Conservation (phyloP, 2,888 invertebrate genomes). For the Eurytoma californica region DNA sequence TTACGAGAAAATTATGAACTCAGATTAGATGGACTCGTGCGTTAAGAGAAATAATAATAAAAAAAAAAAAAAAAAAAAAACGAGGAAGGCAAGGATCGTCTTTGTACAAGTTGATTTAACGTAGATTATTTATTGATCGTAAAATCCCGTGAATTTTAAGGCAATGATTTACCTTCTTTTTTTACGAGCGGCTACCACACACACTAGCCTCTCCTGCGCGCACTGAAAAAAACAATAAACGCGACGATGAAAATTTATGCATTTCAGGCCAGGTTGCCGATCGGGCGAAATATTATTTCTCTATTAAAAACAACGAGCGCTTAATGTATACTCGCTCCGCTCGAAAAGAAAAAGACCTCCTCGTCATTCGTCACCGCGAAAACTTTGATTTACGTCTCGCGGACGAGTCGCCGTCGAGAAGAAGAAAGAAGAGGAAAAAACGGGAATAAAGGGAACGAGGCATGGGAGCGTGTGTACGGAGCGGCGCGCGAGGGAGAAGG, state of each 20-base stretch:
- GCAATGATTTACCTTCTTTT: constrained; percentile 20
- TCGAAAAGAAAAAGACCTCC: not conserved
- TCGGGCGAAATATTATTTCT: constrained; percentile 27
- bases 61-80: no score
- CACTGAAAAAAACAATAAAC: not conserved
- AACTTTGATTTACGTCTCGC: constrained; percentile 29
- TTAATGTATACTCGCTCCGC: not conserved
- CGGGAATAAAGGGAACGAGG: not conserved
- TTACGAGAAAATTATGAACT: not conserved
- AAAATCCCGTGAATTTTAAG: constrained; percentile 23
- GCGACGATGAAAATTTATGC: not conserved
- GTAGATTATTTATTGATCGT: constrained; percentile 31
- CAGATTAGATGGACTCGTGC: not conserved
- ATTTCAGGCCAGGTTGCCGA: not conserved
- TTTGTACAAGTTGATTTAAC: constrained; percentile 38
- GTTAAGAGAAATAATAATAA: no score
- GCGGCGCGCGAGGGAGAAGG: not conserved
- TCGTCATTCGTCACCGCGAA: constrained; percentile 13
- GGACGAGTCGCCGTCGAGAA: not conserved
- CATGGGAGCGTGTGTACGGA: not conserved
- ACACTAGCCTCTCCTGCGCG: not conserved
- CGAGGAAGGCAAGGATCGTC: not conserved
- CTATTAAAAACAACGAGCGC: constrained; percentile 21
- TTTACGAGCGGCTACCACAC: constrained; percentile 5
- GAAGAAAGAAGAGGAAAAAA: not conserved